Evolutionary conservation across 2,888 invertebrate species (phyloP).

Genomic region (Rhabditoides inermis): DNA sequence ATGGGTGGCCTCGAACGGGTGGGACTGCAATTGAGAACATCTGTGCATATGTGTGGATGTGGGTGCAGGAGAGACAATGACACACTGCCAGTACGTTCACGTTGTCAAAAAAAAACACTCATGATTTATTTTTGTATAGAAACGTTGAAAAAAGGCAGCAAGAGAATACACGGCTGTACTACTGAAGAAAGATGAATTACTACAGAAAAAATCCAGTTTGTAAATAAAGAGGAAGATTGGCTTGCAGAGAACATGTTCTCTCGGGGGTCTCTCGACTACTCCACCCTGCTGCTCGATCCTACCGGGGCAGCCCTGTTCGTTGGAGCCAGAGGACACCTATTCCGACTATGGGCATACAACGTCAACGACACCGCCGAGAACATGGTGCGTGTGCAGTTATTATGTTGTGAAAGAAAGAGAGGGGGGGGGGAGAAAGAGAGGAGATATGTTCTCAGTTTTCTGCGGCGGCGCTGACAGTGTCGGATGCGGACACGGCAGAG

Average conservation of each 20-base stretch:
- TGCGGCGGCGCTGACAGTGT: no score
- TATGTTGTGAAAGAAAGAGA: constrained; percentile 43
- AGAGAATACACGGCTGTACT: no score
- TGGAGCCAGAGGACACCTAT: constrained; percentile 47
- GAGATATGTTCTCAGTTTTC: no score
- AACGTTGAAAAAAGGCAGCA: no score
- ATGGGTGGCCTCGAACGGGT: constrained; percentile 4
- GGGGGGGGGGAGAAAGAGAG: no score
- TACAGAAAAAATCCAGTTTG: no score
- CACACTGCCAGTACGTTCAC: no score
- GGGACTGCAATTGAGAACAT: neutral
- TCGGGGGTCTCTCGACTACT: constrained; percentile 37
- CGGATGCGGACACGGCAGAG: no score
- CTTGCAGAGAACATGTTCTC: constrained; percentile 47
- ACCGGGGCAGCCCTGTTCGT: constrained; percentile 48
- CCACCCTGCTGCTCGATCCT: constrained; percentile 41
- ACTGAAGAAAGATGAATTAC: no score
- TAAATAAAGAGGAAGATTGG: neutral
- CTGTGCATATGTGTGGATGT: neutral
- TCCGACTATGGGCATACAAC: constrained; percentile 50
- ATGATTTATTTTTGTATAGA: no score
- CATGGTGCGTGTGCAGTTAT: constrained; percentile 39
- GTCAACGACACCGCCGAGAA: constrained; percentile 50
- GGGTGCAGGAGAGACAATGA: no score
- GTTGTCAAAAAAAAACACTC: no score